A percentile compares a stretch with the other conserved stretches of the same genome.
These are phyloP conservation scores for Agriopis marginaria DNA, from an alignment of 2,888 invertebrate genomes.

Conservation along the genomic window DNA sequence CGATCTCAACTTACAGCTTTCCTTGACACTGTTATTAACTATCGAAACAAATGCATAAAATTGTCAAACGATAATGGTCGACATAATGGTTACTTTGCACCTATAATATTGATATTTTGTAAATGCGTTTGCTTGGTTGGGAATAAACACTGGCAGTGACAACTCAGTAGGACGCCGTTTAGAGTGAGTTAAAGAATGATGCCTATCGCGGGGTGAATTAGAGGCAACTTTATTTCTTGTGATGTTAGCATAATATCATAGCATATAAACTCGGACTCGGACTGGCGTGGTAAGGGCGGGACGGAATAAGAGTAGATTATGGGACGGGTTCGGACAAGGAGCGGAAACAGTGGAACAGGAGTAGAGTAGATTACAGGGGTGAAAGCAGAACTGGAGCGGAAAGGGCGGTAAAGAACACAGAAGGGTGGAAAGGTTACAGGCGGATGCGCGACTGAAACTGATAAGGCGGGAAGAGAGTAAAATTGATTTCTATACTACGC, in stretches of 20 bases:
- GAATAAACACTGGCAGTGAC: constrained; percentile 43
- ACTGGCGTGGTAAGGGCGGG: too few species aligned
- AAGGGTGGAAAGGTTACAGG: too few species aligned
- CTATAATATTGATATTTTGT: constrained; percentile 55
- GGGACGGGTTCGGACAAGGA: too few species aligned
- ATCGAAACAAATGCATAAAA: constrained; percentile 50
- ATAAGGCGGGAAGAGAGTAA: too few species aligned
- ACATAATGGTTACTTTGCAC: constrained; percentile 54
- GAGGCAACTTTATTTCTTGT: constrained; percentile 21
- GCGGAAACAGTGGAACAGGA: too few species aligned
- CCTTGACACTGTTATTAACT: constrained; percentile 45
- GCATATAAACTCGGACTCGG: background rate
- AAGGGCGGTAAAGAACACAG: too few species aligned
- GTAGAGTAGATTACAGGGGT: too few species aligned
- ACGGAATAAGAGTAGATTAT: too few species aligned
- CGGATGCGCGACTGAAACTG: too few species aligned
- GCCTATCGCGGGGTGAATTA: constrained; percentile 43
- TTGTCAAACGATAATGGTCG: constrained; percentile 57
- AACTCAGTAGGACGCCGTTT: constrained; percentile 37
- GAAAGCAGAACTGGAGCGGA: too few species aligned
- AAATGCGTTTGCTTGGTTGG: constrained; percentile 46
- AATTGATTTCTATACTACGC: too few species aligned
- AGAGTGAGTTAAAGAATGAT: constrained; percentile 41
- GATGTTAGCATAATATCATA: constrained; percentile 21
- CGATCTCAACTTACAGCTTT: constrained; percentile 49